These are phyloP conservation scores for Noctilio leporinus DNA, from an alignment of 2,113 vertebrate species.

Conservation along the genomic window DNA sequence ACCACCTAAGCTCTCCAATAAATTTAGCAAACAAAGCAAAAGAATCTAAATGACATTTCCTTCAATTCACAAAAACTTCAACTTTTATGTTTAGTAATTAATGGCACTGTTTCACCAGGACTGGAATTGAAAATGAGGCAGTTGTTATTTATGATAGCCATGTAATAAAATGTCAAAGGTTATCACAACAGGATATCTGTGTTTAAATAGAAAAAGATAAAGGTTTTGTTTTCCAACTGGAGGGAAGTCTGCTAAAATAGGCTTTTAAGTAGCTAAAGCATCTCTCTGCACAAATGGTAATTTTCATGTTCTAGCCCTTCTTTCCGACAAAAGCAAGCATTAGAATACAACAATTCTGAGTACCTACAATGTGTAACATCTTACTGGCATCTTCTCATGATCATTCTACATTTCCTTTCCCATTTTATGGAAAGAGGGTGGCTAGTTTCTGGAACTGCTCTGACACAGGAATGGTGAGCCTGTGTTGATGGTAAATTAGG, in stretches of 20 bases:
- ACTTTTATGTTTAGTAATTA: conserved; percentile 56
- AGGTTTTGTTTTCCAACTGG: background rate
- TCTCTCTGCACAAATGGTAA: background rate
- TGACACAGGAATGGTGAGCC: background rate
- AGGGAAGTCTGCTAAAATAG: conserved; percentile 40
- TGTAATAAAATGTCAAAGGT: conserved; percentile 51
- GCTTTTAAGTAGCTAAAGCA: background rate
- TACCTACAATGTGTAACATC: no score
- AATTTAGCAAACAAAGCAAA: conserved; percentile 57
- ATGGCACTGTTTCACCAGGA: conserved; percentile 35
- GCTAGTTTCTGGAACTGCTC: background rate
- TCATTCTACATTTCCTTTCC: background rate
- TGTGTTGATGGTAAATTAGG: background rate
- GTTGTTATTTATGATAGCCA: background rate
- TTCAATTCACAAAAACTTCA: conserved; percentile 45
- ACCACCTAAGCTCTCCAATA: conserved; percentile 43
- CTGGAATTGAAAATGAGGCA: conserved; percentile 10
- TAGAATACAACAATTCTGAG: background rate
- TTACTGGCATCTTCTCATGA: background rate
- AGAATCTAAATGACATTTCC: conserved; percentile 71
- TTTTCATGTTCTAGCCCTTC: background rate
- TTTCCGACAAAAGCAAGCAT: background rate
- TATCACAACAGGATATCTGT: conserved; percentile 64
- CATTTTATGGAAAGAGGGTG: background rate
- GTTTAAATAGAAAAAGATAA: conserved; percentile 54